Percentiles rank a stretch among this genome's conserved stretches.
phyloP scores from a whole-genome alignment of 2,888 invertebrate species.

The Callosobruchus maculatus region DNA sequence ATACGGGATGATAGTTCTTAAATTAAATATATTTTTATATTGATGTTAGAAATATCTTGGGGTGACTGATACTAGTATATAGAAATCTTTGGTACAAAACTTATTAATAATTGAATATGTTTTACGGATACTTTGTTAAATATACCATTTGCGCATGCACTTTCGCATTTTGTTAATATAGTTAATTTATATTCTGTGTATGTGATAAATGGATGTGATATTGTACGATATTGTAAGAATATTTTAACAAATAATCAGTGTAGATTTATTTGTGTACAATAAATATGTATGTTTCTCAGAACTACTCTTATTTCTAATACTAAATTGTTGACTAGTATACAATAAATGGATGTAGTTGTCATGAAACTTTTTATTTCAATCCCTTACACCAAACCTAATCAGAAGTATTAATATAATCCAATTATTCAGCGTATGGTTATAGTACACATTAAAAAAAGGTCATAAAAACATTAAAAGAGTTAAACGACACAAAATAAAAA shows the following conservation, averaged over 20 bases:
- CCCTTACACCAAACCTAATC: no score
- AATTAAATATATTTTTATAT: slow-evolving; percentile 30
- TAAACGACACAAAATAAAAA: no score
- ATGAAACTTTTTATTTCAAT: background rate
- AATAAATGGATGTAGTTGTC: background rate
- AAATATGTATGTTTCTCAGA: slow-evolving; percentile 19
- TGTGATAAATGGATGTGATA: slow-evolving; percentile 31
- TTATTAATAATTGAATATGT: slow-evolving; percentile 22
- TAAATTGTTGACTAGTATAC: background rate
- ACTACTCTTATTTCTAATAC: slow-evolving; percentile 1
- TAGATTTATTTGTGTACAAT: slow-evolving; percentile 23
- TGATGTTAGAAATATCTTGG: slow-evolving; percentile 24
- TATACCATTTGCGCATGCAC: slow-evolving; percentile 27
- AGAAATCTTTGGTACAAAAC: slow-evolving; percentile 27
- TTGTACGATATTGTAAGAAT: slow-evolving; percentile 24
- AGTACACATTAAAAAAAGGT: no score
- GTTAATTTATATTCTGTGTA: slow-evolving; percentile 29
- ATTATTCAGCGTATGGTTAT: no score
- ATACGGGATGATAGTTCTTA: slow-evolving; percentile 24
- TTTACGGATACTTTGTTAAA: slow-evolving; percentile 20
- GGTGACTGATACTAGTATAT: slow-evolving; percentile 20
- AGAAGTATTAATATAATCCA: no score
- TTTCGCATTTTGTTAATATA: slow-evolving; percentile 26
- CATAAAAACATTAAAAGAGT: no score
- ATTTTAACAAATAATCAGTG: slow-evolving; percentile 27